Percentiles rank a stretch among this genome's conserved stretches.
phyloP scores from a whole-genome alignment of 2,888 invertebrate species.

The Lysandra bellargus region DNA sequence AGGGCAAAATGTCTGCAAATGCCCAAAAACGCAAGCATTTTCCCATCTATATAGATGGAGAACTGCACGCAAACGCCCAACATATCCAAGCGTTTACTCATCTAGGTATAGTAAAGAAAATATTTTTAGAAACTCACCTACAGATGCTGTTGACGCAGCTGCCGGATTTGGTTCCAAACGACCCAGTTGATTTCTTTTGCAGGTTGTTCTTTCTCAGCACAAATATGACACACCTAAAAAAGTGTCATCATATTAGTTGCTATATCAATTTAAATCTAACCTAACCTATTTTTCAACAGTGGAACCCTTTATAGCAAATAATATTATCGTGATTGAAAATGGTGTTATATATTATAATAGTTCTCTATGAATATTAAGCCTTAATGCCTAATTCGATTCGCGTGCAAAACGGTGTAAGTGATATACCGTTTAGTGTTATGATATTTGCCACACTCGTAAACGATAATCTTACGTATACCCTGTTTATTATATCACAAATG shows the following conservation, averaged over 20 bases:
- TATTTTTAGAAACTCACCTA: neutral
- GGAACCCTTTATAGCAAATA: neutral
- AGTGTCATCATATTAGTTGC: neutral
- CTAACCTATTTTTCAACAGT: neutral
- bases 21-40: too few relatives aligned
- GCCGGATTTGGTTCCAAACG: neutral
- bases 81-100: too few relatives aligned
- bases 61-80: too few relatives aligned
- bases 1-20: too few relatives aligned
- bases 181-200: neutral
- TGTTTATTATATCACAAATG: neutral
- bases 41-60: too few relatives aligned
- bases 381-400: neutral
- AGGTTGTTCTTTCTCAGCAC: neutral
- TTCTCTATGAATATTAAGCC: neutral
- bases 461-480: neutral
- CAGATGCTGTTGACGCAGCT: neutral
- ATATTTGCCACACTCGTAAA: neutral
- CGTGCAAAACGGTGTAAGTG: neutral
- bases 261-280: neutral
- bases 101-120: neutral
- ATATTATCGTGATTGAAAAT: too few relatives aligned
- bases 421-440: neutral
- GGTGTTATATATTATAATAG: neutral
- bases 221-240: neutral